Evolutionary conservation across 2,113 vertebrate species (phyloP), one percentile per base, ranked within the genome.

Genomic region (Limnothrissa miodon): DNA sequence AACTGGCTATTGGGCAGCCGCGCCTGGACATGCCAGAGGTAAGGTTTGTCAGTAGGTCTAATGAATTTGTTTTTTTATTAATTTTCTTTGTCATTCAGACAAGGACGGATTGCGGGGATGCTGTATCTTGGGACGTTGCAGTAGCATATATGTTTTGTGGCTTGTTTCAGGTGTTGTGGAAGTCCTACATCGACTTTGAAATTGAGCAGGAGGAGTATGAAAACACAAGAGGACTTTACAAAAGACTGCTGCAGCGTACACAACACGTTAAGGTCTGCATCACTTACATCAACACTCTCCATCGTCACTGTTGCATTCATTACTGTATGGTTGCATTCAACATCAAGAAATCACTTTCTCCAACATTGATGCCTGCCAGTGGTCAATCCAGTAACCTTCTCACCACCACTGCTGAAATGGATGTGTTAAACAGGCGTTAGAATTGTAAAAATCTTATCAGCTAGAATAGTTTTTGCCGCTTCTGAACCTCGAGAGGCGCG

Each of bases 11-110:
- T 19, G 94, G 97, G 36, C 98, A 99, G 87, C 98, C 97, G 0
- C 93, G 98, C 0, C 92, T 99, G 23, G 98, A 99, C 91, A 99
- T 99, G 98, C 98, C 98, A 0, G 98, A 99, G 96, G 98, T 99
- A 85, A 90, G 90, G 33, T 74, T 25, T 25, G 25, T 36, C 21
- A 25, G 4, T 85, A 17, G 15, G 25, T 70, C 39, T 21, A n/a
- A n/a, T n/a, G n/a, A n/a, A 6, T 45, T 36, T 74, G 29, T 13
- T 74, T 62, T n/a, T 74, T 13, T 5, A 29, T 33, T 3, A 15
- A 11, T 74, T 74, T 74, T 5, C 29, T 36, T 10, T 33, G n/a
- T 33, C 15, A 15, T 10, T 74, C 33, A n/a, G 25, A 17, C 29
- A 36, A n/a, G 7, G 8, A n/a, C 1, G n/a, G 36, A 11, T 70